phyloP scores from a whole-genome alignment of 2,797 vertebrate genomes.

The Channallabes apus region DNA sequence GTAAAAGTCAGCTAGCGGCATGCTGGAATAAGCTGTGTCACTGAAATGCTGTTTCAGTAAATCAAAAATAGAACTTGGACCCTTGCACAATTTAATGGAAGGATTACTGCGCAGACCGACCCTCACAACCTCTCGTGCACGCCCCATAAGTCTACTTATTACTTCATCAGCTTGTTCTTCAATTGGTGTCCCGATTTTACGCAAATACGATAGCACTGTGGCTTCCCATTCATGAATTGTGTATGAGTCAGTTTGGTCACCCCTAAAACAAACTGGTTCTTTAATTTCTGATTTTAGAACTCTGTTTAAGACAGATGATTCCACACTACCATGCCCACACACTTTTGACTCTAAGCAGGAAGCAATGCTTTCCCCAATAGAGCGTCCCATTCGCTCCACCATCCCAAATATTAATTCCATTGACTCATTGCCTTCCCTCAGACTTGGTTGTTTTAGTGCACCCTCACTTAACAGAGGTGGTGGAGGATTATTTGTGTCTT shows the following conservation, averaged over 20 bases:
- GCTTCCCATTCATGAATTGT: slow-evolving; percentile 16
- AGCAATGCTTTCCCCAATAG: slow-evolving; percentile 25
- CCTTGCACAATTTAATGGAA: too few species aligned
- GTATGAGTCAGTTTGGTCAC: not conserved
- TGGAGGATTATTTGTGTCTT: not conserved
- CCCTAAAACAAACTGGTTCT: not conserved
- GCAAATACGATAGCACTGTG: not conserved
- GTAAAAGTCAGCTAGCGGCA: too few species aligned
- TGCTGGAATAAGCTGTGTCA: too few species aligned
- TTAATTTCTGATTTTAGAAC: too few species aligned
- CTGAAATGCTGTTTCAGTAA: too few species aligned
- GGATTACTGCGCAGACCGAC: not conserved
- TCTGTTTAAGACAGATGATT: too few species aligned
- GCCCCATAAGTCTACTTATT: slow-evolving; percentile 2
- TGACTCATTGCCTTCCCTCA: slow-evolving; percentile 6
- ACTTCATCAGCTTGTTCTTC: slow-evolving; percentile 33
- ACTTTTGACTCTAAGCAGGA: slow-evolving; percentile 6
- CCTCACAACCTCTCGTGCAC: not conserved
- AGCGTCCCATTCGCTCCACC: slow-evolving; percentile 17
- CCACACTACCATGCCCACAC: not conserved
- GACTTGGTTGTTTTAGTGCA: not conserved
- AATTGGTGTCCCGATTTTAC: not conserved
- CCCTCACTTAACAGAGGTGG: not conserved
- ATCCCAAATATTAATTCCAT: not conserved
- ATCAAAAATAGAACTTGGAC: too few species aligned